phyloP scores from a whole-genome alignment of 53 echinoderm and acorn worm species.

The Henricia sp. region DNA sequence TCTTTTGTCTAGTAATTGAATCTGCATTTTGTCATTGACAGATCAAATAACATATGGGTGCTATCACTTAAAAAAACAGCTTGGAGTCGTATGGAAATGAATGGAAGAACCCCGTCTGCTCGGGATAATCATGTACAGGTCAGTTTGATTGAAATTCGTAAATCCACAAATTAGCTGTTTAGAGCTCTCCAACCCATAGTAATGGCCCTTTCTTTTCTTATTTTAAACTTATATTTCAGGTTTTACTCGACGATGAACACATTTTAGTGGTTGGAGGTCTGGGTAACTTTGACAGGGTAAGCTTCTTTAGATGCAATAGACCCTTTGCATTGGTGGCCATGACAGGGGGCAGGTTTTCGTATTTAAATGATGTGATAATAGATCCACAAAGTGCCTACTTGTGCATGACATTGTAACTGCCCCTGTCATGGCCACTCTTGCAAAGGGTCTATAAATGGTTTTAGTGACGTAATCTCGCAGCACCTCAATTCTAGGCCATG shows the following conservation, averaged over 20 bases:
- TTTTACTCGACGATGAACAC: slow-evolving; percentile 26
- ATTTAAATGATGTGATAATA: neutral
- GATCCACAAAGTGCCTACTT: neutral
- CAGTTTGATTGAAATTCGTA: neutral
- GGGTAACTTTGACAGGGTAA: slow-evolving; percentile 60
- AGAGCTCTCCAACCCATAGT: too few species aligned
- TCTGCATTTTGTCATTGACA: neutral
- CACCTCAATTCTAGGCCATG: too few species aligned
- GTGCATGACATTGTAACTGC: too few species aligned
- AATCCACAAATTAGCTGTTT: neutral
- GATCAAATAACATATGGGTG: slow-evolving; percentile 32
- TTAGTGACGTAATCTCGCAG: too few species aligned
- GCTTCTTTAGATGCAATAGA: neutral
- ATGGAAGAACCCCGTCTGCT: slow-evolving; percentile 7
- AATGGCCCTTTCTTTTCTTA: neutral
- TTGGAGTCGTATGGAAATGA: slow-evolving; percentile 45
- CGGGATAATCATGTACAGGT: slow-evolving; percentile 45
- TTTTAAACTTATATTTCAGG: neutral
- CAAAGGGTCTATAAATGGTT: too few species aligned
- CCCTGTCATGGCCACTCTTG: too few species aligned
- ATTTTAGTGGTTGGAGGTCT: slow-evolving; percentile 63
- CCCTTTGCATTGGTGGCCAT: neutral
- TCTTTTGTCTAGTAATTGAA: too few species aligned
- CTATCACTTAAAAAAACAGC: slow-evolving; percentile 18
- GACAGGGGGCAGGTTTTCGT: neutral